These are phyloP conservation scores for Corvus hawaiiensis DNA, from an alignment of 2,113 vertebrate genomes.

Conservation along the genomic window DNA sequence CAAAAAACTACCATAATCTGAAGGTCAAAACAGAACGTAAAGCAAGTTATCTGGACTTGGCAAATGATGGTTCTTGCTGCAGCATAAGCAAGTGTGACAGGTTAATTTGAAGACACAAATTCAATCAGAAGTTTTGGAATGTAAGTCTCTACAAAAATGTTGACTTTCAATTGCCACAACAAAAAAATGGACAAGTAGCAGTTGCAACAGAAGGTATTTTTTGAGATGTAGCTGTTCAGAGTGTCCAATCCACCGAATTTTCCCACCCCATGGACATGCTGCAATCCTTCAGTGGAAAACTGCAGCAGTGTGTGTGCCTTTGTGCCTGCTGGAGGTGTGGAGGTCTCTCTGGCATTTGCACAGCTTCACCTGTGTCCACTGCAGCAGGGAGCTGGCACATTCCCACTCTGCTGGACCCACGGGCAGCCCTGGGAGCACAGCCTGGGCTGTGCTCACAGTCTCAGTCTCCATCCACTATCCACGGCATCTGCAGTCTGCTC, in stretches of 20 bases:
- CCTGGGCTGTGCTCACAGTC: not conserved
- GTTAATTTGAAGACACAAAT: not conserved
- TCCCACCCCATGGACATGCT: accelerated
- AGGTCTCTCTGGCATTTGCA: not conserved
- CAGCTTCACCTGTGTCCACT: not conserved
- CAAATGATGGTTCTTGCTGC: not conserved
- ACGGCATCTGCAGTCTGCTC: slow-evolving; percentile 29
- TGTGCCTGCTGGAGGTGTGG: not conserved
- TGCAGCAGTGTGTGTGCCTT: not conserved
- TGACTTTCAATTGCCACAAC: not conserved
- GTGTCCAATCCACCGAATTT: not conserved
- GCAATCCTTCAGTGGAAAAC: not conserved
- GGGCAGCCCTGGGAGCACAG: not conserved
- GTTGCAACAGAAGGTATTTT: not conserved
- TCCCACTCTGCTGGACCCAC: not conserved
- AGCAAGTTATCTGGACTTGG: not conserved
- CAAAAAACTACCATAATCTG: not conserved
- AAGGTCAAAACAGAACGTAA: not conserved
- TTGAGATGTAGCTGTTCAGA: not conserved
- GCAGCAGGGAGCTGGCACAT: not conserved
- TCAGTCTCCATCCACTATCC: not conserved
- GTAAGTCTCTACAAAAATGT: not conserved
- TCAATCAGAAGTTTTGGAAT: not conserved
- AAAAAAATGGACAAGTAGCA: not conserved
- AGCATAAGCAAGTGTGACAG: not conserved